Conservation (phyloP, 2,888 invertebrate genomes). For the Limnephilus rhombicus region DNA sequence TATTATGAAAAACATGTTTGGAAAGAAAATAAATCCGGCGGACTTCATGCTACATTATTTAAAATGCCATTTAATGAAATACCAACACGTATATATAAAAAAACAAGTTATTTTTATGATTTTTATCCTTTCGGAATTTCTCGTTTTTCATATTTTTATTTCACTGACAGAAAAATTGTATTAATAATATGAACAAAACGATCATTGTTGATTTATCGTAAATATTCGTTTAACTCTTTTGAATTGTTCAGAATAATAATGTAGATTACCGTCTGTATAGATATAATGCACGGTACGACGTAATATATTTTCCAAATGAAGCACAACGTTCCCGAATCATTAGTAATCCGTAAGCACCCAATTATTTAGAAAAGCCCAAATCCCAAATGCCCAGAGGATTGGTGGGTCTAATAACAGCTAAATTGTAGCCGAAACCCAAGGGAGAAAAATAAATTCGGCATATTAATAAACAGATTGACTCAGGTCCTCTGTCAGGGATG, state of each 20-base stretch:
- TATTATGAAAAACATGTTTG: slow-evolving; percentile 23
- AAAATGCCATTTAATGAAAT: background rate
- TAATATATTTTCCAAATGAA: slow-evolving; percentile 10
- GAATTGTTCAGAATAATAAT: background rate
- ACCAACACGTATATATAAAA: background rate
- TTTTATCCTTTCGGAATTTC: background rate
- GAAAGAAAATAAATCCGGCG: slow-evolving; percentile 16
- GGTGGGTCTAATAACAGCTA: slow-evolving; percentile 53
- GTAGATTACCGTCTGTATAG: background rate
- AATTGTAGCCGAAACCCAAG: slow-evolving; percentile 53
- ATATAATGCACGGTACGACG: background rate
- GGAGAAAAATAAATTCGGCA: slow-evolving; percentile 64
- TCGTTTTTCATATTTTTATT: background rate
- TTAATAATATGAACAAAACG: background rate
- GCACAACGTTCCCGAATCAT: slow-evolving; percentile 9
- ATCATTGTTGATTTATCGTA: background rate
- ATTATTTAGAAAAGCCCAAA: slow-evolving; percentile 10
- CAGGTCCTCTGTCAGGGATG: slow-evolving; percentile 62
- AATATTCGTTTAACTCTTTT: background rate
- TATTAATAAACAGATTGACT: slow-evolving; percentile 67
- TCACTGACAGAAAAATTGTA: background rate
- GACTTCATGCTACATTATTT: background rate
- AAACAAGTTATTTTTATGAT: background rate
- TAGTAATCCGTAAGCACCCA: background rate
- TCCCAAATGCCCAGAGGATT: slow-evolving; percentile 43